These are phyloP conservation scores for Acridotheres tristis DNA, from an alignment of 2,797 vertebrate species.

Conservation along the genomic window DNA sequence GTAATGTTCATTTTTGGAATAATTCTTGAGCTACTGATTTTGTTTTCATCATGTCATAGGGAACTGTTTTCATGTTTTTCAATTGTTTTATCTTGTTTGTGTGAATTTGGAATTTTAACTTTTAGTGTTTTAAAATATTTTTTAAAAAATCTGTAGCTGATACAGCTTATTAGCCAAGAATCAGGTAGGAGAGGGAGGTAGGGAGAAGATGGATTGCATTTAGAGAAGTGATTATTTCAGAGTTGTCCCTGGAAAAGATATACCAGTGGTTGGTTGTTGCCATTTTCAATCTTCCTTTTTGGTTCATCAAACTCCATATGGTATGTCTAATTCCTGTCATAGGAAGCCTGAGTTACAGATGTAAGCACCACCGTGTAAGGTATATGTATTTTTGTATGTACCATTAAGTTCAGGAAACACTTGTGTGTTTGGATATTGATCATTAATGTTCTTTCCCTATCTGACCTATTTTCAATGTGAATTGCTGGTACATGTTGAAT, in stretches of 20 bases:
- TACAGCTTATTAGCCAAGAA: background rate
- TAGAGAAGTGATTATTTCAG: background rate
- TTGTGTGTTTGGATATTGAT: background rate
- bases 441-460: background rate
- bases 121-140: background rate
- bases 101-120: background rate
- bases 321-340: background rate
- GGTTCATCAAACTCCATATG: background rate
- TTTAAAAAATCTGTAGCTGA: background rate
- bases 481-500: background rate
- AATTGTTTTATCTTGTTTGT: background rate
- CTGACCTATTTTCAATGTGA: background rate
- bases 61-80: background rate
- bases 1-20: background rate
- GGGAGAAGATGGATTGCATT: background rate
- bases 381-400: background rate
- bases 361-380: background rate
- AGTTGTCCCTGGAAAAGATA: background rate
- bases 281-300: background rate
- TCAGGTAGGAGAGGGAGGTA: fast-evolving
- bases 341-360: background rate
- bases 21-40: background rate
- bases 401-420: background rate
- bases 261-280: background rate
- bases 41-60: background rate